Evolutionary conservation across 2,113 vertebrate genomes (phyloP), one percentile per base, ranked within the genome.

Genomic region (Mugil cephalus): DNA sequence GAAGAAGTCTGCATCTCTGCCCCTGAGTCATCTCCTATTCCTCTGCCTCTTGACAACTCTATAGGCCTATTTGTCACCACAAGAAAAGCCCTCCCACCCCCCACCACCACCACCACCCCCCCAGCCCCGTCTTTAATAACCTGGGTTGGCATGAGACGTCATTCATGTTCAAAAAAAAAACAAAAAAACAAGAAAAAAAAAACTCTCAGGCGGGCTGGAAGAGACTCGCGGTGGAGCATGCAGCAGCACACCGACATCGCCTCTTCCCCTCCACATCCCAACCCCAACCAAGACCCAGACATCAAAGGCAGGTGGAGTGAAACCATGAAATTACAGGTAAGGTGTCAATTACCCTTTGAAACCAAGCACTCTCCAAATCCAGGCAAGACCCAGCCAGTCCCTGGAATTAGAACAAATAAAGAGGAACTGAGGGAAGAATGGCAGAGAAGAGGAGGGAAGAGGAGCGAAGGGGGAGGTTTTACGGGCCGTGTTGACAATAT

Each of bases 341-440:
- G 94, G 94, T 95, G 93, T 95, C 93, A 93, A 94, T 93, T 94
- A 94, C 93, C 89, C 94, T 94, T 94, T 94, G 93, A 95, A 94
- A 93, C 92, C 91, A 89, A 92, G 92, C 89, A 91, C 92, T 89
- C 92, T 91, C 88, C 90, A 92, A 93, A 94, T 87, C 91, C 92
- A 92, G 93, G 92, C 94, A 94, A 94, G 94, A 94, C 92, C 80
- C 56, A 85, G 93, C 94, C 84, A 82, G 94, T 89, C 91, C 90
- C 91, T 93, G 93, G 93, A 93, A 94, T 90, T 89, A 93, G 89
- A 92, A 91, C 84, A 91, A 89, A 93, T 91, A 89, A 91, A 93
- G 89, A 91, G 85, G 82, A 92, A 87, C 84, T 48, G 78, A 80
- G 68, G 81, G 79, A 79, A 86, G 80, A 83, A 77, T 68, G 55